Conservation (phyloP, 2,797 vertebrate genomes). For the Danio kyathit region DNA sequence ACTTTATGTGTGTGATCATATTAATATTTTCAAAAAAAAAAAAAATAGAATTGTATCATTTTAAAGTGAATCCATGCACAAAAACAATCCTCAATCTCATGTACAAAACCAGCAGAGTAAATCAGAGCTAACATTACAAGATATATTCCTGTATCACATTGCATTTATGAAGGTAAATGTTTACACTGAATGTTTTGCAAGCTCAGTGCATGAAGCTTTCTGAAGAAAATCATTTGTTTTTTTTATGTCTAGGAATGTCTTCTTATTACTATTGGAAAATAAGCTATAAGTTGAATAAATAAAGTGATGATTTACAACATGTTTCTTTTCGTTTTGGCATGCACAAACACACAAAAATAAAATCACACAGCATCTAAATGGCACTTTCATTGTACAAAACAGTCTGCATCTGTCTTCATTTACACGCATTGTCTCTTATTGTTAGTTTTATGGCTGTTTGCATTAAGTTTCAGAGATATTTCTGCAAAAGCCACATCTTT, state of each 20-base stretch:
- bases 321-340: conserved; percentile 16
- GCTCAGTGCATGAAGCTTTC: conserved; percentile 62
- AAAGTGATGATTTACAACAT: conserved; percentile 66
- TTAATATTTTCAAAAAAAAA: too few species aligned
- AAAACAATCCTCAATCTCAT: conserved; percentile 44
- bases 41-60: neutral
- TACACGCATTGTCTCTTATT: conserved; percentile 55
- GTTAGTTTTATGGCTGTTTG: conserved; percentile 48
- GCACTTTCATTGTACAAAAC: neutral
- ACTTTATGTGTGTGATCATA: neutral
- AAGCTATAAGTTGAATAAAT: conserved; percentile 80
- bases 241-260: conserved; percentile 62
- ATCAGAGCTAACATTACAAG: conserved; percentile 31
- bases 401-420: conserved; percentile 5
- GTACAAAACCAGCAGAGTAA: neutral
- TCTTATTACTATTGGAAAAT: conserved; percentile 70
- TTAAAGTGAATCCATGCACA: neutral
- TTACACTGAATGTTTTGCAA: conserved; percentile 70
- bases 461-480: conserved; percentile 50
- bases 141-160: conserved; percentile 46
- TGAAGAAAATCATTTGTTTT: conserved; percentile 56
- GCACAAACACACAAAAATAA: neutral
- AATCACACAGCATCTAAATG: neutral
- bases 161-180: conserved; percentile 60
- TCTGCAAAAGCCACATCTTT: conserved; percentile 58